phyloP scores from a whole-genome alignment of 2,113 vertebrate genomes.

The Dicrurus megarhynchus region DNA sequence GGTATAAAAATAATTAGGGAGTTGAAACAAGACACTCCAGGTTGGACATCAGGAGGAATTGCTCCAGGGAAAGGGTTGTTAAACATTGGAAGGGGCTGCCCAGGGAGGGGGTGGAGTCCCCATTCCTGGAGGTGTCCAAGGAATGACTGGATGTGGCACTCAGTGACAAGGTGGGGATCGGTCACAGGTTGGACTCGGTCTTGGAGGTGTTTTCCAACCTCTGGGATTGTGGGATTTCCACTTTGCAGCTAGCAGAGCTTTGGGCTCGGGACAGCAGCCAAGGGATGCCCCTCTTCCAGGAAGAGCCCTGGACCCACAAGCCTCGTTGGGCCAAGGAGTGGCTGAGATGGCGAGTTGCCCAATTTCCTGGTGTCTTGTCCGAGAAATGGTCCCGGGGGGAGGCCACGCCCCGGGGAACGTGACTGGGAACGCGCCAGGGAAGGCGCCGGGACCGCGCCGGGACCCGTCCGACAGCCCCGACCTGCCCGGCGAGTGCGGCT shows the following conservation, averaged over 20 bases:
- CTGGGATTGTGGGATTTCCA: background rate
- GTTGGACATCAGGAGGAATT: background rate
- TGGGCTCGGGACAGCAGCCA: background rate
- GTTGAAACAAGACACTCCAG: background rate
- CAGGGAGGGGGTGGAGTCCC: background rate
- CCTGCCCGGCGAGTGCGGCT: background rate
- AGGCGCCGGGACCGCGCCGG: background rate
- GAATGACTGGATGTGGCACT: background rate
- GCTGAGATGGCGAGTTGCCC: rapidly evolving
- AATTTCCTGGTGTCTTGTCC: background rate
- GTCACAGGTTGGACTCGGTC: background rate
- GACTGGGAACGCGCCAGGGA: background rate
- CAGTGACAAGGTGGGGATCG: background rate
- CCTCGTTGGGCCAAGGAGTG: background rate
- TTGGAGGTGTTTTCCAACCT: background rate
- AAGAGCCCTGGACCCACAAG: rapidly evolving
- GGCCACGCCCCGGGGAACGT: background rate
- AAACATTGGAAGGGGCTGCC: background rate
- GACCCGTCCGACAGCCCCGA: background rate
- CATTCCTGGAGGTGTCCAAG: background rate
- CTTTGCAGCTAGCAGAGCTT: background rate
- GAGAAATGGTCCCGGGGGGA: background rate
- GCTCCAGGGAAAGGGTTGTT: background rate
- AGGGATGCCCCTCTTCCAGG: background rate
- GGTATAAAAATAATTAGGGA: background rate